Base-by-base conservation (phyloP, 2,888 invertebrate species). In the Rhynchonema sp. region DNA sequence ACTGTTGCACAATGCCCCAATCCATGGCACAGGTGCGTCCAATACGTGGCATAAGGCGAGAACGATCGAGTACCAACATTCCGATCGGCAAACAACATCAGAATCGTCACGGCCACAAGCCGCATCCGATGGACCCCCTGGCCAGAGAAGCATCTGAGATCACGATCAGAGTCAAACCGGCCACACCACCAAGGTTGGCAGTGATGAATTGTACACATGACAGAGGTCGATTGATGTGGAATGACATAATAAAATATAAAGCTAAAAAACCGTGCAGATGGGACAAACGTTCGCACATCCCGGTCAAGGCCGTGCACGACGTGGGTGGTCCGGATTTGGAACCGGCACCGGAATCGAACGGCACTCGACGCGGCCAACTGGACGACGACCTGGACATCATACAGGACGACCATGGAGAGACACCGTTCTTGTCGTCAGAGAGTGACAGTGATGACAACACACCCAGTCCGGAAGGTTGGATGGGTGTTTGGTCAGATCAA, bases 91-190 rank as follows among this genome's bases (percentile, higher is more conserved):
- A 38, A 17, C 38, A 38, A 17, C 38, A 38, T 38, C 38, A 38
- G 6, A n/a, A n/a, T n/a, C n/a, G n/a, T n/a, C 38, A 17, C 38
- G 6, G 9, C 20, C 13, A 26, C 28, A 46, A 25, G 17, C 46
- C 46, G 26, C 28, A n/a, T 20, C 52, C 53, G 13, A 2, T 27
- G 29, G 58, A 58, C 17, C 58, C 58, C 29, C 30, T 58, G 53
- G 58, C 58, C 22, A 6, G 58, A 6, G 58, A 58, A 53, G 58
- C 58, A 2, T 53, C 53, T 25, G 58, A 58, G 29, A 58, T 58
- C 49, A 27, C 30, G n/a, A 58, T 58, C 28, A 3, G 46, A 2
- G 46, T 58, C 2, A 46, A 46, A 17, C 58, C 58, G 27, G 28
- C 58, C 2, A 58, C 58, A 23, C 58, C 58, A n/a, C 27, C 27